Conservation (phyloP, 2,113 vertebrate species). For the Okapia johnstoni region DNA sequence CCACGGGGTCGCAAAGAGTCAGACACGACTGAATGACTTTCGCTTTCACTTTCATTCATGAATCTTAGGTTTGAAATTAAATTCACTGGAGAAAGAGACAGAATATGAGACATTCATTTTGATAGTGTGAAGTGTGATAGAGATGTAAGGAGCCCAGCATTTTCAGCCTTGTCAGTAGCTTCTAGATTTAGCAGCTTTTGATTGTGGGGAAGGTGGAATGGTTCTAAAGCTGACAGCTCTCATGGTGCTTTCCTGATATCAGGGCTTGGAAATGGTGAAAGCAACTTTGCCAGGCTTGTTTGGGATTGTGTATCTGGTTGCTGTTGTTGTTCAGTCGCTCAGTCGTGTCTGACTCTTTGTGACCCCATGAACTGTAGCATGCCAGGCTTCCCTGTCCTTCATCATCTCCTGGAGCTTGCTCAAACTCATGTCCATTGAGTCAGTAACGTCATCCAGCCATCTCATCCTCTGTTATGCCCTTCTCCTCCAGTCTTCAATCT, state of each 20-base stretch:
- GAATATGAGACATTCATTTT: neutral
- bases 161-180: neutral
- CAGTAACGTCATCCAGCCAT: neutral
- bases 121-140: neutral
- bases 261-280: neutral
- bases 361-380: neutral
- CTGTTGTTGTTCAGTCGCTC: neutral
- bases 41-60: neutral
- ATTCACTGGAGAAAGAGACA: neutral
- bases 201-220: neutral
- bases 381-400: neutral
- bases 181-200: neutral
- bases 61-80: neutral
- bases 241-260: neutral
- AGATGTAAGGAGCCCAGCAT: neutral
- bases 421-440: neutral
- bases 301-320: neutral
- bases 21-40: neutral
- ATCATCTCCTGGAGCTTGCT: neutral
- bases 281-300: neutral
- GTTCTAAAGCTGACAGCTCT: neutral
- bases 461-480: neutral
- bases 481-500: neutral
- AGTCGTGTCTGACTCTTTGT: neutral
- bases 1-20: accelerated